phyloP scores from a whole-genome alignment of 2,888 invertebrate species.

The Eupithecia pulchellata region DNA sequence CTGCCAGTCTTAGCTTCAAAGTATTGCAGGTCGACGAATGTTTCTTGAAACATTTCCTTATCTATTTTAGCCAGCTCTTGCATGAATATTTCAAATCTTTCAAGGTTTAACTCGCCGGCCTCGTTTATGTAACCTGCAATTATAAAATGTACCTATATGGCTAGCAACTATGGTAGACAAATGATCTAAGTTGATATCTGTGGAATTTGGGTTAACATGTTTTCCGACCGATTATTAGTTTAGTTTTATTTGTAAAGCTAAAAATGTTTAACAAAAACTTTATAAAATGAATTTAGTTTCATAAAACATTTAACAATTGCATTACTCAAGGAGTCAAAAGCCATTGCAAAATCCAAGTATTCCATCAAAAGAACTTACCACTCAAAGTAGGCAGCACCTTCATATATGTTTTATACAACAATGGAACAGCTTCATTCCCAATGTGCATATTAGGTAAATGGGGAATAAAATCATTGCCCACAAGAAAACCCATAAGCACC shows the following conservation, averaged over 20 bases:
- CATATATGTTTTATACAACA: conserved; percentile 95
- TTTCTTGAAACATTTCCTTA: conserved; percentile 90
- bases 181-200: not conserved
- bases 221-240: not conserved
- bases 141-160: not conserved
- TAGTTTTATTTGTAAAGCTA: not conserved
- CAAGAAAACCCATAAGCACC: conserved; percentile 98
- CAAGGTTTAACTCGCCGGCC: conserved; percentile 92
- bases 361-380: conserved; percentile 84
- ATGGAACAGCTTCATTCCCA: conserved; percentile 93
- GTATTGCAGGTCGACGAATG: conserved; percentile 92
- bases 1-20: conserved; percentile 92
- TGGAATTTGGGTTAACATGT: not conserved
- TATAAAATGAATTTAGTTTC: not conserved
- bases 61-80: conserved; percentile 90
- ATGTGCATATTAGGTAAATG: conserved; percentile 98
- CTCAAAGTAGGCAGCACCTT: conserved; percentile 93
- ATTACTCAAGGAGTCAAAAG: conserved; percentile 17
- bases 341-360: conserved; percentile 11
- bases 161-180: not conserved
- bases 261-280: not conserved
- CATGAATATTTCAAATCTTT: conserved; percentile 94
- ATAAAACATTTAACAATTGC: not conserved
- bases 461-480: conserved; percentile 99
- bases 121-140: conserved; percentile 96